Conservation (phyloP, 1,140 invertebrate species). For the Mamestra configurata region DNA sequence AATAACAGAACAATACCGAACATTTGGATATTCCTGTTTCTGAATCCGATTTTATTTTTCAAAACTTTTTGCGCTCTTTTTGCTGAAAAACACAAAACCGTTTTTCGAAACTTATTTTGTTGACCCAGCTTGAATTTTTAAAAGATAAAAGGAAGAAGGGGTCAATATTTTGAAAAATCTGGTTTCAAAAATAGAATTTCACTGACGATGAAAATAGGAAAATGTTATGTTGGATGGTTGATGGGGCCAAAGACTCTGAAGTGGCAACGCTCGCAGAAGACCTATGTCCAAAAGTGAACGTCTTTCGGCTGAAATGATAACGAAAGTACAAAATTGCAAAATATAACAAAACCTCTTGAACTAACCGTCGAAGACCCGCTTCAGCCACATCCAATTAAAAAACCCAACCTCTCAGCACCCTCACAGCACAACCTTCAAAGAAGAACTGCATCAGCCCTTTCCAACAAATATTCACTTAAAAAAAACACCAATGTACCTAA, state of each 20-base stretch:
- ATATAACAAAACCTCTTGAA: background rate
- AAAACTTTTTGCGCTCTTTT: background rate
- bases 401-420: background rate
- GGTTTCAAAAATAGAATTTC: too few species aligned
- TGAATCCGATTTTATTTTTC: background rate
- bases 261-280: too few species aligned
- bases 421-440: slow-evolving; percentile 10
- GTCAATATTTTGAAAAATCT: background rate
- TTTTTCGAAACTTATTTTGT: background rate
- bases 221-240: too few species aligned
- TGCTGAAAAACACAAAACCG: background rate
- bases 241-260: too few species aligned
- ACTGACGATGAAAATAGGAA: background rate
- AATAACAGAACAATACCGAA: slow-evolving; percentile 3
- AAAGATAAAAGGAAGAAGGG: background rate
- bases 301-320: too few species aligned
- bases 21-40: slow-evolving; percentile 3
- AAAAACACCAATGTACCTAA: slow-evolving; percentile 40
- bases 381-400: slow-evolving; percentile 23
- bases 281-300: too few species aligned
- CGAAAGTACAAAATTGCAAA: background rate
- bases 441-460: slow-evolving; percentile 26
- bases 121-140: background rate
- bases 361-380: background rate
- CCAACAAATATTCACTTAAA: slow-evolving; percentile 34